phyloP scores from a whole-genome alignment of 2,888 invertebrate species.

The Dolomedes plantarius region DNA sequence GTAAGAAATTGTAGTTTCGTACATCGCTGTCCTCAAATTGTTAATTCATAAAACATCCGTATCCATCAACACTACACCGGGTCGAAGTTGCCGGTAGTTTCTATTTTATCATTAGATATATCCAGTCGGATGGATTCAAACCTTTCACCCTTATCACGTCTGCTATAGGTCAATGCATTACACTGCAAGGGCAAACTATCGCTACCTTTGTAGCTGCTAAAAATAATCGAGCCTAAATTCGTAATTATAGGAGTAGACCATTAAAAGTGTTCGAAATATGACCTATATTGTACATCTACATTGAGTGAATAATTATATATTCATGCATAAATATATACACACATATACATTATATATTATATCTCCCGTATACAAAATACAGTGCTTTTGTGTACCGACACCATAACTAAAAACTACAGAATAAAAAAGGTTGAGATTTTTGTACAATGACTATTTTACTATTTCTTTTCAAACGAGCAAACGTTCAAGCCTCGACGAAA shows the following conservation, averaged over 20 bases:
- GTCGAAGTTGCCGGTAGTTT: slow-evolving; percentile 17
- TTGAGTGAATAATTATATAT: slow-evolving; percentile 25
- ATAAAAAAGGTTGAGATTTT: slow-evolving; percentile 53
- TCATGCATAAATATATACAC: slow-evolving; percentile 44
- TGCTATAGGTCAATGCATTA: slow-evolving; percentile 31
- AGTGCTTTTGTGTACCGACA: slow-evolving; percentile 51
- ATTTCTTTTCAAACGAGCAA: slow-evolving; percentile 65
- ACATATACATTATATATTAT: slow-evolving; percentile 38
- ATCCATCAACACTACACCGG: not conserved
- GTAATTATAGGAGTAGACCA: slow-evolving; percentile 37
- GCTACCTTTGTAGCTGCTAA: slow-evolving; percentile 37
- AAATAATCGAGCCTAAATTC: slow-evolving; percentile 37
- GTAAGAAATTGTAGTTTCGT: slow-evolving; percentile 4
- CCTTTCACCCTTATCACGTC: slow-evolving; percentile 34
- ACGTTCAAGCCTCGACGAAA: slow-evolving; percentile 49
- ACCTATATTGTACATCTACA: slow-evolving; percentile 31
- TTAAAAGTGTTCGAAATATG: slow-evolving; percentile 29
- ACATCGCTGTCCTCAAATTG: not conserved
- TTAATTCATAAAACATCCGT: slow-evolving; percentile 6
- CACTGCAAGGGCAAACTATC: slow-evolving; percentile 34
- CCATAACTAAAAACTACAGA: slow-evolving; percentile 45
- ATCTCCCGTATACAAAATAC: slow-evolving; percentile 50
- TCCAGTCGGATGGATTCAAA: not conserved
- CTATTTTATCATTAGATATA: slow-evolving; percentile 29
- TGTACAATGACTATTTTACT: slow-evolving; percentile 70